Percentiles rank a stretch among this genome's conserved stretches.
phyloP scores from a whole-genome alignment of 23 tunicate species.

The Trididemnum miniatum region DNA sequence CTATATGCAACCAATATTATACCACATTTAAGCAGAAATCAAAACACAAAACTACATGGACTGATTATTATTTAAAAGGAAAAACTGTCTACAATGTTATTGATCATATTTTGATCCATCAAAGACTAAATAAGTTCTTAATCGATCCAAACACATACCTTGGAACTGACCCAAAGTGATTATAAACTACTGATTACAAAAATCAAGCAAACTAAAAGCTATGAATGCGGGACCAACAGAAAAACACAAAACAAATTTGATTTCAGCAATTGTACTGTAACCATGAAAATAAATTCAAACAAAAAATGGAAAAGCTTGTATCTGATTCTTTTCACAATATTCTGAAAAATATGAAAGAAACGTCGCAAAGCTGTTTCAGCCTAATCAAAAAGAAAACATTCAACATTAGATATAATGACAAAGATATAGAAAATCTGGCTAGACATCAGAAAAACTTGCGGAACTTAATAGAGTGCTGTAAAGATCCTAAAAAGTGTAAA shows the following conservation, averaged over 20 bases:
- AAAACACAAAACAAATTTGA: background rate
- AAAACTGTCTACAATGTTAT: background rate
- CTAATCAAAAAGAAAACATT: background rate
- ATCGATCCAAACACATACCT: background rate
- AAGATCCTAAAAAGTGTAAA: background rate
- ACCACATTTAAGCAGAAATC: background rate
- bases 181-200: background rate
- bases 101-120: background rate
- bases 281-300: background rate
- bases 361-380: background rate
- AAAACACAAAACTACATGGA: background rate
- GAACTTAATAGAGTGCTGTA: background rate
- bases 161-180: background rate
- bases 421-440: background rate
- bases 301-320: background rate
- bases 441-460: background rate
- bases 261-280: background rate
- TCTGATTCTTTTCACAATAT: background rate
- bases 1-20: background rate
- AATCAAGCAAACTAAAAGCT: background rate
- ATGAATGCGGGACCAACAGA: background rate
- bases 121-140: background rate
- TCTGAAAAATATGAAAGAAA: background rate
- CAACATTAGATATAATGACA: background rate
- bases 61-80: background rate